phyloP scores from a whole-genome alignment of 2,113 vertebrate genomes.

The Pterocles orientalis region DNA sequence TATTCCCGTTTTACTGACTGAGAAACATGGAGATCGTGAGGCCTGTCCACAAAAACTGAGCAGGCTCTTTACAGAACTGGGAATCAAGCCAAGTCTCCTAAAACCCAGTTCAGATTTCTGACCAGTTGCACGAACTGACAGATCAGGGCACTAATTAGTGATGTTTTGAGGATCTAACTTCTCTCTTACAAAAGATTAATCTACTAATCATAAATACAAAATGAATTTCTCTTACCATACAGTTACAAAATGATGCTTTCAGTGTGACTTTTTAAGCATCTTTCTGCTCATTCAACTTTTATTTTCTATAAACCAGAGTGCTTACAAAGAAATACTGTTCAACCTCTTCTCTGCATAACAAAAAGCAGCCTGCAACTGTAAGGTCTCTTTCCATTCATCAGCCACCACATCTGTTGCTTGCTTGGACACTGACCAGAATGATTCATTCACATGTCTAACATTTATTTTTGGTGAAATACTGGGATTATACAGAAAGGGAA shows the following conservation, averaged over 20 bases:
- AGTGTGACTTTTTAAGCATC: conserved; percentile 1
- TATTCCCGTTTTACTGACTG: background rate
- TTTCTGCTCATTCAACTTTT: conserved; percentile 48
- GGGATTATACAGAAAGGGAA: conserved; percentile 48
- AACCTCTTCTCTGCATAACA: conserved; percentile 13
- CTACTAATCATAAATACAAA: background rate
- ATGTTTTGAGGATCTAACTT: background rate
- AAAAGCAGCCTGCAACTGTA: conserved; percentile 27
- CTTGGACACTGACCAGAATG: conserved; percentile 58
- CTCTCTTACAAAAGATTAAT: background rate
- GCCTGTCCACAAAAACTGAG: background rate
- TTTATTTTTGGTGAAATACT: conserved; percentile 58
- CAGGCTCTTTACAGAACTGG: background rate
- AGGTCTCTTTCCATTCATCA: conserved; percentile 63
- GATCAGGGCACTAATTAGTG: background rate
- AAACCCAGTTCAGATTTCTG: background rate
- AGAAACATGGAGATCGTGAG: background rate
- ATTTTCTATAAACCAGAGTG: conserved; percentile 54
- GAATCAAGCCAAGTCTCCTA: background rate
- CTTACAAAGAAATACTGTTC: conserved; percentile 43
- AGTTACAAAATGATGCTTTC: conserved; percentile 2
- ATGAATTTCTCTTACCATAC: background rate
- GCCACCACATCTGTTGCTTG: conserved; percentile 51
- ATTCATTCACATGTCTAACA: conserved; percentile 61
- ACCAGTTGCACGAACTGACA: background rate